These are phyloP conservation scores for Campoletis sonorensis DNA, from an alignment of 1,140 invertebrate species.

Conservation along the genomic window DNA sequence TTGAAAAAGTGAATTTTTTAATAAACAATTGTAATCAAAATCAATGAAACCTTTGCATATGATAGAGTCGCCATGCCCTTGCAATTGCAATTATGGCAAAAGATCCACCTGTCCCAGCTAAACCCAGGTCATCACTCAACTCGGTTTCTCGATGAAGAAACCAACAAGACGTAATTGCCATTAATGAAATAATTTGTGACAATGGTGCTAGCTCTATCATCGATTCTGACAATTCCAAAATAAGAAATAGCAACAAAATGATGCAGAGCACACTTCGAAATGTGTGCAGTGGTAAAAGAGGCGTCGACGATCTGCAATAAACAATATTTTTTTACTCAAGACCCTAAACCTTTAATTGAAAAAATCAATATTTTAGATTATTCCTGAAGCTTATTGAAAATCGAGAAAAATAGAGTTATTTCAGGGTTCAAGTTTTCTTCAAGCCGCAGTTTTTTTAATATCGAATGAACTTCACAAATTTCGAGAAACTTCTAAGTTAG, in stretches of 20 bases:
- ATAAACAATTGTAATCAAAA: not conserved
- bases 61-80: constrained; percentile 58
- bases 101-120: constrained; percentile 54
- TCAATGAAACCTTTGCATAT: constrained; percentile 56
- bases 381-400: too few species aligned
- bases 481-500: too few species aligned
- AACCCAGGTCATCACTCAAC: constrained; percentile 55
- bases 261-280: constrained; percentile 58
- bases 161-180: constrained; percentile 59
- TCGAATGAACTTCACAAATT: too few species aligned
- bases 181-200: constrained; percentile 51
- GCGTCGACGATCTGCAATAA: constrained; percentile 50
- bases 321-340: not conserved
- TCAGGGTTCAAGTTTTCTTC: too few species aligned
- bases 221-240: constrained; percentile 61
- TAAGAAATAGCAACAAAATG: constrained; percentile 50
- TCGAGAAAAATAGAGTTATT: too few species aligned
- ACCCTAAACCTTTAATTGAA: not conserved
- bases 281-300: constrained; percentile 59
- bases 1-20: constrained; percentile 14
- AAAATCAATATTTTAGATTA: not conserved
- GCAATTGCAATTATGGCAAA: constrained; percentile 59
- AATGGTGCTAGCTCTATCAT: constrained; percentile 54
- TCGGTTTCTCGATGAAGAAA: constrained; percentile 63
- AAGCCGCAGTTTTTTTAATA: too few species aligned